A percentile compares a stretch with the other conserved stretches of the same genome.
Conservation (phyloP, 2,797 vertebrate species). For the Discoglossus pictus region DNA sequence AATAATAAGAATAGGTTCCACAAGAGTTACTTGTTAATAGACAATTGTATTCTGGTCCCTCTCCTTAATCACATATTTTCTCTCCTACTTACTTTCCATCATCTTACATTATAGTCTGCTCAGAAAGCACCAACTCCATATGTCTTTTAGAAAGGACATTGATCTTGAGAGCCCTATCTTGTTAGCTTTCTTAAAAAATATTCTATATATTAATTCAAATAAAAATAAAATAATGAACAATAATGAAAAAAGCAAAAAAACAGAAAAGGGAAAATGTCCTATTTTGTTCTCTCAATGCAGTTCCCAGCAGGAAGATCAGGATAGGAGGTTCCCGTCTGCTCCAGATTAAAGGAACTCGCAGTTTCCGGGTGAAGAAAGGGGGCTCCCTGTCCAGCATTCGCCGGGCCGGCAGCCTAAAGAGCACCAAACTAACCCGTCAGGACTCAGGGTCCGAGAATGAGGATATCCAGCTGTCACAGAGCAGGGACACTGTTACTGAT, state of each 20-base stretch:
- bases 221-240: constrained; percentile 19
- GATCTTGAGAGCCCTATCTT: too few species aligned
- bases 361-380: constrained; percentile 97
- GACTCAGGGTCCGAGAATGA: constrained; percentile 99
- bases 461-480: constrained; percentile 93
- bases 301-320: constrained; percentile 90
- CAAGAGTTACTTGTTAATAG: too few species aligned
- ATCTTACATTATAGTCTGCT: too few species aligned
- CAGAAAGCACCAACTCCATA: too few species aligned
- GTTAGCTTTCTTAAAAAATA: too few species aligned
- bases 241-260: constrained; percentile 7
- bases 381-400: constrained; percentile 96
- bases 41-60: too few species aligned
- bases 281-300: constrained; percentile 83
- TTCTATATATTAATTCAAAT: too few species aligned
- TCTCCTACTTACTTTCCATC: too few species aligned
- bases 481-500: constrained; percentile 97
- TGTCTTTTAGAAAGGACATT: too few species aligned
- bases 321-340: constrained; percentile 95
- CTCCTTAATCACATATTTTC: too few species aligned
- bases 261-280: constrained; percentile 74
- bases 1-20: too few species aligned
- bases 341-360: constrained; percentile 98
- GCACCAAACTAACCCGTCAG: constrained; percentile 96
- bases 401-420: constrained; percentile 96